These are phyloP conservation scores for Mirounga angustirostris DNA, from an alignment of 2,113 vertebrate species.

Conservation along the genomic window DNA sequence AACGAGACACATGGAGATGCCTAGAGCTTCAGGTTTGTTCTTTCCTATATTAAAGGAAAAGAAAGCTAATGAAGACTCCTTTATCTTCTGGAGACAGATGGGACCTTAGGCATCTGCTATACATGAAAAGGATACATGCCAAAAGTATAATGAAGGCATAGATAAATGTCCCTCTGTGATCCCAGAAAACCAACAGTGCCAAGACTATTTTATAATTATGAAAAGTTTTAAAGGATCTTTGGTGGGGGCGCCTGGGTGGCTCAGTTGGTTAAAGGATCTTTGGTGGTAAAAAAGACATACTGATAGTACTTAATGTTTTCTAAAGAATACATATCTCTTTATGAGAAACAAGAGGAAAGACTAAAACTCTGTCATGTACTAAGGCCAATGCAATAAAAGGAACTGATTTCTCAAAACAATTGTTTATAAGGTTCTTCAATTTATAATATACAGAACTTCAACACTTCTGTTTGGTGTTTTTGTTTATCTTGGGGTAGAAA, in stretches of 20 bases:
- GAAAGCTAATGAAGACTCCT: background rate
- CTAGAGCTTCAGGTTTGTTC: background rate
- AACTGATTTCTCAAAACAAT: background rate
- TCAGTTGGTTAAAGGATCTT: background rate
- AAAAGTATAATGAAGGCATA: background rate
- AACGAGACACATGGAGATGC: background rate
- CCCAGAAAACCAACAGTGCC: background rate
- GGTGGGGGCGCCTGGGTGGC: no score
- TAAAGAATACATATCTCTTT: slow-evolving; percentile 8
- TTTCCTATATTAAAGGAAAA: background rate
- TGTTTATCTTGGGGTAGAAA: background rate
- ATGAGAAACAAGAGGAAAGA: background rate
- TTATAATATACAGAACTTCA: background rate
- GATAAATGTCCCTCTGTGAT: background rate
- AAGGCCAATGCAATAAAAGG: background rate
- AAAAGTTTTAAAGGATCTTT: background rate
- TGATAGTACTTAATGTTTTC: background rate
- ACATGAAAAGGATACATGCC: background rate
- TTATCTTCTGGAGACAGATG: background rate
- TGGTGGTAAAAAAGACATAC: background rate
- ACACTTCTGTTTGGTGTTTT: background rate
- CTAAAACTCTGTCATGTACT: background rate
- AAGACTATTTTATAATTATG: background rate
- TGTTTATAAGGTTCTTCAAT: background rate
- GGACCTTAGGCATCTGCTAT: background rate